Conservation (phyloP, 2,113 vertebrate species). For the Megalops atlanticus region DNA sequence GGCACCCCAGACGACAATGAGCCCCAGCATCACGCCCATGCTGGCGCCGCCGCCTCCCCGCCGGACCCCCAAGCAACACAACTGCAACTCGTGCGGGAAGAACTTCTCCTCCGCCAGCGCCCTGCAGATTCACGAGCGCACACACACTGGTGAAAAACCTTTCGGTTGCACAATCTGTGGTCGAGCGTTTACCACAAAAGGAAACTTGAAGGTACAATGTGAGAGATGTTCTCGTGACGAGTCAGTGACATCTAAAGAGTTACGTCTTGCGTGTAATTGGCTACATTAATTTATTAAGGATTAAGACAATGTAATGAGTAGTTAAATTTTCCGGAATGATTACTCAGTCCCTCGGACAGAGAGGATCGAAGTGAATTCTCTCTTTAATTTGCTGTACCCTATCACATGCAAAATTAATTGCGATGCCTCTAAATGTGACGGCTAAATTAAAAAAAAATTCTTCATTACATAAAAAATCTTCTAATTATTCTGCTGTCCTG, state of each 20-base stretch:
- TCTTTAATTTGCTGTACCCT: background rate
- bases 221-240: slow-evolving; percentile 43
- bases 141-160: slow-evolving; percentile 98
- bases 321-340: background rate
- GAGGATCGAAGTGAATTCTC: background rate
- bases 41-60: slow-evolving; percentile 91
- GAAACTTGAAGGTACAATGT: slow-evolving; percentile 94
- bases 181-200: slow-evolving; percentile 98
- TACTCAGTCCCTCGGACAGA: background rate
- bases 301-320: background rate
- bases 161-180: slow-evolving; percentile 98
- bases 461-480: background rate
- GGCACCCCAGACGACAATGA: slow-evolving; percentile 85
- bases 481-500: background rate
- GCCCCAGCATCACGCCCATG: slow-evolving; percentile 89
- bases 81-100: slow-evolving; percentile 97
- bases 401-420: background rate
- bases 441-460: background rate
- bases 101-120: slow-evolving; percentile 98
- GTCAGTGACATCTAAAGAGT: background rate
- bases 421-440: background rate
- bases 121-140: slow-evolving; percentile 98
- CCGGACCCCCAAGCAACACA: slow-evolving; percentile 98
- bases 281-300: background rate
- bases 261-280: background rate